Evolutionary conservation across 1,140 invertebrate species (phyloP), one percentile per base, ranked within the genome.

Genomic region (Galleria mellonella): DNA sequence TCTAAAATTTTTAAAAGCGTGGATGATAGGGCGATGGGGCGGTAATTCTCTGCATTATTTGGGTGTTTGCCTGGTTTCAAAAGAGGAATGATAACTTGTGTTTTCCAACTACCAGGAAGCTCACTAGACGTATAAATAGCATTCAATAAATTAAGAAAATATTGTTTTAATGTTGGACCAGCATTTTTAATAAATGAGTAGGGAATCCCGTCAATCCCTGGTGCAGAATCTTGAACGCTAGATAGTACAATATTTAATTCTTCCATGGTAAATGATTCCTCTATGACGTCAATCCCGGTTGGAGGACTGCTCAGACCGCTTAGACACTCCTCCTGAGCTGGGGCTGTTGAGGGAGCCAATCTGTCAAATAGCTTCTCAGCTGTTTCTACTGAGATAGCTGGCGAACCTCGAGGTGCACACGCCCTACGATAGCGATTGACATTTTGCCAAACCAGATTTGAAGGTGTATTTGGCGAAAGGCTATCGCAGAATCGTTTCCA

Each of bases 391-490:
- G 11, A 30, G 9, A 44, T 17, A 14, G 15, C 42, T n/a, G n/a
- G n/a, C n/a, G n/a, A n/a, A n/a, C n/a, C n/a, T n/a, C n/a, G n/a
- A n/a, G n/a, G n/a, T n/a, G n/a, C n/a, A n/a, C n/a, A n/a, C n/a
- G n/a, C n/a, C n/a, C n/a, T 33, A 8, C 9, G 32, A 5, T 33
- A 15, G 35, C 9, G 11, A 7, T 37, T 14, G 35, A 14, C 12
- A 27, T 48, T 49, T n/a, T 45, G 42, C 58, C 58, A 65, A 1
- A 65, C 52, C 9, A 54, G 2, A 0, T 47, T 47, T 7, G 50
- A 27, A 1, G 14, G 13, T 32, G 17, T 42, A 31, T 55, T 23
- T 2, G 56, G 56, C 6, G 44, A 38, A 12, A 60, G 27, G 12
- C 51, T 48, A 10, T n/a, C 11, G 12, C 56, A 60, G 23, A 60